Evolutionary conservation across 2,797 vertebrate genomes (phyloP).

Genomic region (Yasuhikotakia modesta): DNA sequence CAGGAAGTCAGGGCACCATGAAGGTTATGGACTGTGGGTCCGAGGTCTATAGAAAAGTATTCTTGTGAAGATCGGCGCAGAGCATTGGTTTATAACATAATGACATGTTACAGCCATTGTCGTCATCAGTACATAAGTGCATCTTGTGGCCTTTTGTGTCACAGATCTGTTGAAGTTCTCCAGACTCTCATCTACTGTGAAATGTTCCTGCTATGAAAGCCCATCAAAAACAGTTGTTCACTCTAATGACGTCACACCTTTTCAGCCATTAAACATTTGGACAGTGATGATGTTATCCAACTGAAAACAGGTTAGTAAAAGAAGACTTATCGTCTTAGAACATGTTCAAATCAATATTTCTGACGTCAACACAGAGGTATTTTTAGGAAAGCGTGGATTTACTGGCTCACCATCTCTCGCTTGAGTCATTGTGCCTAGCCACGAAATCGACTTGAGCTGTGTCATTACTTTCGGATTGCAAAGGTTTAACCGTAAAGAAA

Average conservation of each 20-base stretch:
- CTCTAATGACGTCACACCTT: constrained; percentile 20
- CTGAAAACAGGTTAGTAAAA: neutral
- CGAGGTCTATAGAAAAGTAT: constrained; percentile 3
- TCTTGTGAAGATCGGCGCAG: neutral
- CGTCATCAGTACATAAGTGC: constrained; percentile 36
- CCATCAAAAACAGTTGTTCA: constrained; percentile 18
- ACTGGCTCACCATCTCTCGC: neutral
- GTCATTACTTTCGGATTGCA: constrained; percentile 37
- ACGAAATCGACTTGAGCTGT: constrained; percentile 14
- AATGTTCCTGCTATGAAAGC: constrained; percentile 15
- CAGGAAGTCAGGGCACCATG: constrained; percentile 28
- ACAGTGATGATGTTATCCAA: neutral
- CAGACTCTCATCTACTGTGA: constrained; percentile 22
- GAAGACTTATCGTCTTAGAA: neutral
- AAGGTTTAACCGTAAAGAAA: constrained; percentile 36
- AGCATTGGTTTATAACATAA: constrained; percentile 17
- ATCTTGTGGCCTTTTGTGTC: neutral
- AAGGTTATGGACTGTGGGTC: constrained; percentile 35
- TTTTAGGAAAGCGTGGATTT: constrained; percentile 17
- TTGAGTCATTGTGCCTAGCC: constrained; percentile 21
- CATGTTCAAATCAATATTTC: neutral
- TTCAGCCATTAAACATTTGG: constrained; percentile 17
- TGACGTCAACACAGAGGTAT: constrained; percentile 20
- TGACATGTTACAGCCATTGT: constrained; percentile 43
- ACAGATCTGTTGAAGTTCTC: constrained; percentile 8